Evolutionary conservation across 1,140 invertebrate genomes (phyloP).

Genomic region (Limonius californicus): DNA sequence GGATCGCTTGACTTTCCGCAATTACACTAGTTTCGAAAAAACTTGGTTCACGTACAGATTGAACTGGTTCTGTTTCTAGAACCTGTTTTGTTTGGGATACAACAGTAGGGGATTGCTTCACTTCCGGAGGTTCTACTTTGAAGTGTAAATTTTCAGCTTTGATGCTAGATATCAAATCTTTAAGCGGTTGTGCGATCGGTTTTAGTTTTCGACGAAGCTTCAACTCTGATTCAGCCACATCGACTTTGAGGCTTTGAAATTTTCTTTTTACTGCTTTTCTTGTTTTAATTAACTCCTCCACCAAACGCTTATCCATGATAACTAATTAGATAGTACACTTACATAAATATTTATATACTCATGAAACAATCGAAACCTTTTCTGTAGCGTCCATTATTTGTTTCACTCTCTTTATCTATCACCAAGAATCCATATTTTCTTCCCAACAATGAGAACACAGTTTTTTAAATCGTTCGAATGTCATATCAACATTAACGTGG

Average conservation of each 20-base stretch:
- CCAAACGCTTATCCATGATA: no score
- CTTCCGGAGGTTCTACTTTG: neutral
- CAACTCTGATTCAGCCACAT: neutral
- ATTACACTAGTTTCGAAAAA: neutral
- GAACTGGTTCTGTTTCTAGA: neutral
- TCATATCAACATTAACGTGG: no score
- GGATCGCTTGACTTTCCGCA: neutral
- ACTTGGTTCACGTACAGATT: neutral
- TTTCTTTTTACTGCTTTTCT: no score
- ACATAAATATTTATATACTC: no score
- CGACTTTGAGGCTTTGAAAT: neutral
- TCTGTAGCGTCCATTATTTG: neutral
- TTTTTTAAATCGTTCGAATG: no score
- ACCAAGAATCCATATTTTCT: neutral
- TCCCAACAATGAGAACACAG: conserved; percentile 16
- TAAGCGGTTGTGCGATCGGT: neutral
- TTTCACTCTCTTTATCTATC: conserved; percentile 48
- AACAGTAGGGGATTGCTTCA: neutral
- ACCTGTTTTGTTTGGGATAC: neutral
- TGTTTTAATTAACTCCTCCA: neutral
- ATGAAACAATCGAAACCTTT: no score
- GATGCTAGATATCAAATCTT: neutral
- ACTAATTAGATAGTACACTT: neutral
- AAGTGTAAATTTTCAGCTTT: neutral
- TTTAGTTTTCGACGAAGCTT: neutral